A percentile compares a stretch with the other conserved stretches of the same genome.
Conservation (phyloP, 1,140 invertebrate species). For the Philopotamus ludificatus region DNA sequence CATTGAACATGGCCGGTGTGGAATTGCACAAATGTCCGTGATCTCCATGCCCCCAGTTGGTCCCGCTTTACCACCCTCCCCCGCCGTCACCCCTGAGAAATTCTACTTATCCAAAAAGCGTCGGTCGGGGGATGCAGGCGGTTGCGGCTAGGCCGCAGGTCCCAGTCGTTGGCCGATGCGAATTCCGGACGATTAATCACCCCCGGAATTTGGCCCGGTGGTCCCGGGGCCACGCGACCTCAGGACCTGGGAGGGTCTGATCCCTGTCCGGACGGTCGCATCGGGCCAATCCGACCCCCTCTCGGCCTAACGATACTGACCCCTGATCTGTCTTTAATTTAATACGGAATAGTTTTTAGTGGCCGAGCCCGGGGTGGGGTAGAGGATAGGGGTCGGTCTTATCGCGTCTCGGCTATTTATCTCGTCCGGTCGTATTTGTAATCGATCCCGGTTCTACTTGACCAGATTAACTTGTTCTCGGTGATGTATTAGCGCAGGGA, state of each 20-base stretch:
- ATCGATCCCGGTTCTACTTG: too few relatives aligned
- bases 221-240: not conserved
- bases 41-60: too few relatives aligned
- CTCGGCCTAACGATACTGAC: not conserved
- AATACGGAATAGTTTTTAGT: not conserved
- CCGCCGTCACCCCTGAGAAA: too few relatives aligned
- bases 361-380: too few relatives aligned
- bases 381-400: too few relatives aligned
- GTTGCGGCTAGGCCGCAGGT: not conserved
- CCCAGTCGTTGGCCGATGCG: constrained; percentile 2
- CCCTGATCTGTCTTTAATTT: not conserved
- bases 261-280: not conserved
- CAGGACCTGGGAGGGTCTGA: constrained; percentile 1
- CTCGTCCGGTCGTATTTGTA: too few relatives aligned
- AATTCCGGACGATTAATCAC: constrained; percentile 37
- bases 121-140: constrained; percentile 13
- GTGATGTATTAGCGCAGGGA: too few relatives aligned
- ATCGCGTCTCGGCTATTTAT: too few relatives aligned
- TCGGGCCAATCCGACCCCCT: not conserved
- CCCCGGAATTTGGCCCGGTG: constrained; percentile 24
- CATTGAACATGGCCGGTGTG: too few relatives aligned
- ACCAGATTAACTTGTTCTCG: too few relatives aligned
- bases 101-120: not conserved
- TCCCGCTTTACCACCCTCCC: too few relatives aligned
- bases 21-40: too few relatives aligned